These are phyloP conservation scores for Kradibia gibbosae DNA, from an alignment of 1,140 invertebrate species.

Conservation along the genomic window DNA sequence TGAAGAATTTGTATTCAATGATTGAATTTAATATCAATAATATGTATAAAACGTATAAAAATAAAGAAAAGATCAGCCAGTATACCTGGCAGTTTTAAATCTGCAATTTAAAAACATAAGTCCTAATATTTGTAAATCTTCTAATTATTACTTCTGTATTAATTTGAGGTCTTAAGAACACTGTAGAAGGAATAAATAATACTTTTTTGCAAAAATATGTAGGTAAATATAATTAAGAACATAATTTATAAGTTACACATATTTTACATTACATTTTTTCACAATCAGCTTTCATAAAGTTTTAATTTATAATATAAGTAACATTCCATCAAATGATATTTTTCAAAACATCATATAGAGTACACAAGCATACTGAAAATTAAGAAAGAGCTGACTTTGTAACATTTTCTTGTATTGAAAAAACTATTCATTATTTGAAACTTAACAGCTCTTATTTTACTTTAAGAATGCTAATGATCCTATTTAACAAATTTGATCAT, in stretches of 20 bases:
- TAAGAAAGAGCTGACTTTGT: conserved; percentile 1
- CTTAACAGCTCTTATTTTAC: conserved; percentile 26
- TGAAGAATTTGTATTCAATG: conserved; percentile 1
- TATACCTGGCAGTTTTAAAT: background rate
- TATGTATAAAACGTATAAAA: background rate
- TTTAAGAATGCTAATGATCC: conserved; percentile 36
- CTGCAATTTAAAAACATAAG: conserved; percentile 24
- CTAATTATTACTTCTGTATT: conserved; percentile 40
- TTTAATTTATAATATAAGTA: conserved; percentile 43
- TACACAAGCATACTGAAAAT: conserved; percentile 40
- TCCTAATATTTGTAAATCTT: conserved; percentile 34
- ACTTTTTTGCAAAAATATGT: conserved; percentile 42
- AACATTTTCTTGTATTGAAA: conserved; percentile 22
- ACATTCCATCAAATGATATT: conserved; percentile 38
- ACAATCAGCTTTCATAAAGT: conserved; percentile 42
- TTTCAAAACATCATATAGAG: conserved; percentile 34
- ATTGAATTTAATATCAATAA: conserved; percentile 24
- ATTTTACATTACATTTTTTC: conserved; percentile 44
- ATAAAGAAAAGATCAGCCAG: background rate
- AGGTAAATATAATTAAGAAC: conserved; percentile 31
- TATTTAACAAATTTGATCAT: conserved; percentile 38
- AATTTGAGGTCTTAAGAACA: conserved; percentile 28
- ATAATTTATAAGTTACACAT: conserved; percentile 42
- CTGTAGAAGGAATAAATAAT: conserved; percentile 24
- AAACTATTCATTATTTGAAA: conserved; percentile 13